phyloP scores from a whole-genome alignment of 2,888 invertebrate genomes.

The Tyria jacobaeae region DNA sequence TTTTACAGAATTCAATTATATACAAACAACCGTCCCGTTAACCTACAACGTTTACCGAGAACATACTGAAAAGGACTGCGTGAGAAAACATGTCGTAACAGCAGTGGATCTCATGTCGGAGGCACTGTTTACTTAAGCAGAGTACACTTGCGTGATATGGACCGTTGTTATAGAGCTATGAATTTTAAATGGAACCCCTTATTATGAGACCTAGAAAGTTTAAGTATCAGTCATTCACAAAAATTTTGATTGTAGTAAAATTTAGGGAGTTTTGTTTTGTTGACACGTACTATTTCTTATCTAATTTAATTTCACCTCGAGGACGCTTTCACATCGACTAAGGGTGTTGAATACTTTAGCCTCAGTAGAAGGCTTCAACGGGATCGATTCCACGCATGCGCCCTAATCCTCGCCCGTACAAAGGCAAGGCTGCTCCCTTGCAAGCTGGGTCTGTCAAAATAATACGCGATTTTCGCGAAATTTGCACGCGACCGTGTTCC shows the following conservation, averaged over 20 bases:
- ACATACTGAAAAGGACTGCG: background rate
- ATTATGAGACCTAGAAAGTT: background rate
- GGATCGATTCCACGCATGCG: constrained; percentile 83
- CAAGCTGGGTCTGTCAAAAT: constrained; percentile 77
- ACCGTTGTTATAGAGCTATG: background rate
- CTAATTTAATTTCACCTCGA: constrained; percentile 13
- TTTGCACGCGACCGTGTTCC: constrained; percentile 54
- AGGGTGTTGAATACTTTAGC: constrained; percentile 52
- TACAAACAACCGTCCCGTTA: background rate
- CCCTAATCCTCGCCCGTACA: constrained; percentile 66
- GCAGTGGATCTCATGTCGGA: background rate
- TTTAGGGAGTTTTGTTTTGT: background rate
- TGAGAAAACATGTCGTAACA: background rate
- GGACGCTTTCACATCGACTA: constrained; percentile 37
- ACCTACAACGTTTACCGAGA: background rate
- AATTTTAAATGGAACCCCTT: background rate
- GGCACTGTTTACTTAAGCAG: background rate
- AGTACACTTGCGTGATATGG: background rate
- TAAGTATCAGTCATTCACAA: background rate
- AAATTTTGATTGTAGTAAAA: background rate
- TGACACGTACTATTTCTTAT: constrained; percentile 8
- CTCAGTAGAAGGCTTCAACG: constrained; percentile 57
- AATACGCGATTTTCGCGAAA: constrained; percentile 68
- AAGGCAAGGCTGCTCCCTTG: constrained; percentile 73
- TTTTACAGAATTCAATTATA: background rate